These are phyloP conservation scores for Anoplophora glabripennis DNA, from an alignment of 1,140 invertebrate genomes.

Conservation along the genomic window DNA sequence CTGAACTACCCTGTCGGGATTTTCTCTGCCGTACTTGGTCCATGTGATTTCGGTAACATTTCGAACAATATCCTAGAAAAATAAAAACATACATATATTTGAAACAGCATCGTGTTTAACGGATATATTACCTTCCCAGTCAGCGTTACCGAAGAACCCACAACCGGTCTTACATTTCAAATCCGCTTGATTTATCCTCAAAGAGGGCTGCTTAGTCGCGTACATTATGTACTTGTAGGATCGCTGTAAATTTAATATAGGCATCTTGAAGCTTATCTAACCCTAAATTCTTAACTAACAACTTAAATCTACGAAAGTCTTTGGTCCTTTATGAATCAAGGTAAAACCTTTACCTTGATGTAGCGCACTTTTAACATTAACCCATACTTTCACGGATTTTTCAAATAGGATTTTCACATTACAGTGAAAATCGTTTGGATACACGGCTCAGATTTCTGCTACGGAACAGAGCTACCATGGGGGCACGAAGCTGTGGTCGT, in stretches of 20 bases:
- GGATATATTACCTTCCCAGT: slow-evolving; percentile 71
- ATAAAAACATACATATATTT: background rate
- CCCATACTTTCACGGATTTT: too few relatives aligned
- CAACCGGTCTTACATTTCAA: slow-evolving; percentile 94
- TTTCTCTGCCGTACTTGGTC: slow-evolving; percentile 60
- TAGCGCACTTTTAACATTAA: too few relatives aligned
- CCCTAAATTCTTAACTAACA: slow-evolving; percentile 19
- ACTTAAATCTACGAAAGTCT: slow-evolving; percentile 1
- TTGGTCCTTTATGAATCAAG: slow-evolving; percentile 3
- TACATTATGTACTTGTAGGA: slow-evolving; percentile 59
- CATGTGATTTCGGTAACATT: slow-evolving; percentile 75
- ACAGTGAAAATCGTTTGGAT: too few relatives aligned
- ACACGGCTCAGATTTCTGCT: too few relatives aligned
- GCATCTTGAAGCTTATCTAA: slow-evolving; percentile 31
- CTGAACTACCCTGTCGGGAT: slow-evolving; percentile 16
- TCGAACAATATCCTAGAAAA: slow-evolving; percentile 82
- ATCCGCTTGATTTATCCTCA: slow-evolving; percentile 79
- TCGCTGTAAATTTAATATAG: slow-evolving; percentile 42
- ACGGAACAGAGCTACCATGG: slow-evolving; percentile 30
- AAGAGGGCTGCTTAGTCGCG: slow-evolving; percentile 66
- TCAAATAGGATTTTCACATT: too few relatives aligned
- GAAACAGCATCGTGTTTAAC: background rate
- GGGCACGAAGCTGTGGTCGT: slow-evolving; percentile 43
- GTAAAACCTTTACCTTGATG: background rate
- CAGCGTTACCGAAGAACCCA: slow-evolving; percentile 94